Base-by-base conservation (phyloP, 2,797 vertebrate species). In the Parauchenoglanis punctatus region DNA sequence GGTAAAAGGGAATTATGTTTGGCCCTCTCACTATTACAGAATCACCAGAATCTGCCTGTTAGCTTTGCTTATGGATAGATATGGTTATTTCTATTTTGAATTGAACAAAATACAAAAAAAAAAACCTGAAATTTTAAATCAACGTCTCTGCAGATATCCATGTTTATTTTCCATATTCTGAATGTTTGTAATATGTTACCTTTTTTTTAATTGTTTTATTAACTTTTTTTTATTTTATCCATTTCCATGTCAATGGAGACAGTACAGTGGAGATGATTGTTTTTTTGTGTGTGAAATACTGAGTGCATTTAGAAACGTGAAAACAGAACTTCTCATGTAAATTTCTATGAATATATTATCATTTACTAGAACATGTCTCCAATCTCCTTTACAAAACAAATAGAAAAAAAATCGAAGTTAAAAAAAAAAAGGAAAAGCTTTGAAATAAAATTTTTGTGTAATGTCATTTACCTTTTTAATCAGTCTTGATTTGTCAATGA, bases 301-400 rank as follows among this genome's bases (percentile, higher is more conserved):
- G 93, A 95, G 94, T 95, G 93, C 89, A 84, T 91, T 90, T 89
- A 92, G 84, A 92, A 59, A 61, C 83, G 92, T 95, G 93, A 94
- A 93, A 91, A 92, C 93, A 85, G 93, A 95, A 94, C 94, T 94
- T 94, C 89, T 94, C 95, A 94, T 96, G 95, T 95, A 96, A 93
- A 95, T 96, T 95, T 95, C 85, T 90, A 87, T 90, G 93, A 95
- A 95, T 96, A 96, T 96, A 95, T 95, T 93, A 90, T 91, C 91
- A 95, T 95, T 96, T 95, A 95, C 92, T 95, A 94, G 95, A 93
- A 86, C 93, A 93, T 95, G 95, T 95, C 95, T 95, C 94, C 94
- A 93, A 95, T 93, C 93, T 90, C 90, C 90, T 95, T 96, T 96
- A 95, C 94, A 95, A 94, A 96, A 96, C 95, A 96, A 95, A 96